phyloP scores from a whole-genome alignment of 2,113 vertebrate species.

The Thamnophis sirtalis region DNA sequence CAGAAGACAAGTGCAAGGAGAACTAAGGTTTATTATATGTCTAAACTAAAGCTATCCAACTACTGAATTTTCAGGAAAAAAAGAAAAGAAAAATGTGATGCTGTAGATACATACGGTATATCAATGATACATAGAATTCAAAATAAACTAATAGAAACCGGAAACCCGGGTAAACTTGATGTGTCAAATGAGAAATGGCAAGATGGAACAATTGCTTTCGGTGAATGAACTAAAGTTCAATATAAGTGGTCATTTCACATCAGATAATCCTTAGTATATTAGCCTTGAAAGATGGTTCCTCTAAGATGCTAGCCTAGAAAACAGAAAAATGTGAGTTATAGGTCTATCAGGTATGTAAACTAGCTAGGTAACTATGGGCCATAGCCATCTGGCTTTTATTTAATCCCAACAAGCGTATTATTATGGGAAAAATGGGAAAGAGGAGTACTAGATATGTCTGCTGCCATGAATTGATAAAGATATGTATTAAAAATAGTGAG shows the following conservation, averaged over 20 bases:
- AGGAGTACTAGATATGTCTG: neutral
- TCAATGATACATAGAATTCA: neutral
- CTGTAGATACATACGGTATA: neutral
- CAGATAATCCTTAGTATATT: neutral
- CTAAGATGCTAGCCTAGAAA: neutral
- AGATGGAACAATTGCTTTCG: neutral
- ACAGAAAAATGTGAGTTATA: neutral
- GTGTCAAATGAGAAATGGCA: neutral
- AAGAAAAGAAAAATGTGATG: neutral
- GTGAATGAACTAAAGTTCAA: neutral
- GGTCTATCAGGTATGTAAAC: neutral
- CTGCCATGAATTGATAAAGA: neutral
- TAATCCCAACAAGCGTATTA: neutral
- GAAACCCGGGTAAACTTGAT: neutral
- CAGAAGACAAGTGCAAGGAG: too few species aligned
- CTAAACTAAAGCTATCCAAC: too few species aligned
- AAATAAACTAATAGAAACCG: neutral
- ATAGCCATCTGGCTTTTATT: neutral
- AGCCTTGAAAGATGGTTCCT: neutral
- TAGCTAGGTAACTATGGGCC: too few species aligned
- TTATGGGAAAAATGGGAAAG: neutral
- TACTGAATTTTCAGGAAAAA: too few species aligned
- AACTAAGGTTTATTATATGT: too few species aligned
- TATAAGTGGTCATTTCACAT: neutral
- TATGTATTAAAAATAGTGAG: neutral